Evolutionary conservation across 1,140 invertebrate species (phyloP).

Genomic region (Trichomalopsis sarcophagae): DNA sequence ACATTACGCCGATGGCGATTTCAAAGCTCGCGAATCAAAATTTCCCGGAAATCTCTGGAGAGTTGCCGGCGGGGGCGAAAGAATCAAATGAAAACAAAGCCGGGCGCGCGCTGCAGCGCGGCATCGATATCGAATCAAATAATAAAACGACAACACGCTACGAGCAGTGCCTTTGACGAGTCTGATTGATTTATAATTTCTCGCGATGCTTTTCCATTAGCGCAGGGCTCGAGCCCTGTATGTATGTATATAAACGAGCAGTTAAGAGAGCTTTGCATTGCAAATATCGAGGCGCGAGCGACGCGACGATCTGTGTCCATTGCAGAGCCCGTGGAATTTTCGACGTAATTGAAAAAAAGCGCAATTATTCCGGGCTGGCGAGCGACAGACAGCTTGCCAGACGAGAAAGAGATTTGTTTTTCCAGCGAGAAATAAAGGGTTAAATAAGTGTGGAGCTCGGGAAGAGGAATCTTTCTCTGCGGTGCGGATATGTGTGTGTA

Average conservation of each 20-base stretch:
- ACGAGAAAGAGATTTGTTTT: slow-evolving; percentile 40
- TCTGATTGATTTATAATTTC: slow-evolving; percentile 16
- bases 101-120: no score
- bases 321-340: slow-evolving; percentile 53
- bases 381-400: not conserved
- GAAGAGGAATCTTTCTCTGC: not conserved
- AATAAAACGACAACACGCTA: not conserved
- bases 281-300: slow-evolving; percentile 32
- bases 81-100: not conserved
- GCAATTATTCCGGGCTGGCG: slow-evolving; percentile 45
- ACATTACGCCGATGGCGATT: no score
- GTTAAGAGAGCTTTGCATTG: slow-evolving; percentile 45
- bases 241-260: slow-evolving; percentile 5
- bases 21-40: no score
- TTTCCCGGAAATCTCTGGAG: no score
- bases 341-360: slow-evolving; percentile 61
- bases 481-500: no score
- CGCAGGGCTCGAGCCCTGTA: not conserved
- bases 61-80: no score
- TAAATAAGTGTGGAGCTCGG: not conserved
- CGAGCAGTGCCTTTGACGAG: not conserved
- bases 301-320: slow-evolving; percentile 54
- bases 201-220: slow-evolving; percentile 23
- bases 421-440: slow-evolving; percentile 38
- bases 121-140: not conserved